Evolutionary conservation across 2,797 vertebrate genomes (phyloP).

Genomic region (Argyrosomus regius): DNA sequence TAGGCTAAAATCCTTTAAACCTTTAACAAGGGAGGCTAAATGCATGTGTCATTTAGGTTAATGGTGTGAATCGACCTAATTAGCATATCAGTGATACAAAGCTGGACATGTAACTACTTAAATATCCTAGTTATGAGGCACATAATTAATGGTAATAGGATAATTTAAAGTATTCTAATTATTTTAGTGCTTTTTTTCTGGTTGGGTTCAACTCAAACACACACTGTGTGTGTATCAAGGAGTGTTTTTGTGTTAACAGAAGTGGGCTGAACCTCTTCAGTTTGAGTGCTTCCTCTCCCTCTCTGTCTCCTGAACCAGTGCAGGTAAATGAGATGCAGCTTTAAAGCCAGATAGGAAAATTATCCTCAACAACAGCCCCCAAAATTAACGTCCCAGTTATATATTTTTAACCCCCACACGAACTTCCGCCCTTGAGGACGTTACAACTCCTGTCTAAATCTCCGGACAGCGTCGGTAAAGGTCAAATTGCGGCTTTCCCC

Average conservation of each 20-base stretch:
- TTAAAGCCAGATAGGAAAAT: constrained; percentile 25
- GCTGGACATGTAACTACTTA: not conserved
- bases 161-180: not conserved
- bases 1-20: too few relatives aligned
- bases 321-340: constrained; percentile 36
- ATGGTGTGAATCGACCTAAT: not conserved
- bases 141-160: not conserved
- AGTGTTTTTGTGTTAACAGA: constrained; percentile 8
- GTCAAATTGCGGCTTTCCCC: constrained; percentile 9
- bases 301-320: not conserved
- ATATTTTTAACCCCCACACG: not conserved
- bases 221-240: not conserved
- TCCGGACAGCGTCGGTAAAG: constrained; percentile 9
- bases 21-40: not conserved
- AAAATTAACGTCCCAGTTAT: fast-evolving
- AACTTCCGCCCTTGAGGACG: constrained; percentile 20
- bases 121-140: not conserved
- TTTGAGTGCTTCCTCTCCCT: not conserved
- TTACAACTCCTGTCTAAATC: constrained; percentile 7
- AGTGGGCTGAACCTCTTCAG: constrained; percentile 35
- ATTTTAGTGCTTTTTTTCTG: not conserved
- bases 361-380: not conserved
- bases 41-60: not conserved
- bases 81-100: not conserved
- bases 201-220: not conserved